Percentiles rank a stretch among this genome's conserved stretches.
Evolutionary conservation across 2,888 invertebrate species (phyloP).

Genomic region (Hesperia comma): DNA sequence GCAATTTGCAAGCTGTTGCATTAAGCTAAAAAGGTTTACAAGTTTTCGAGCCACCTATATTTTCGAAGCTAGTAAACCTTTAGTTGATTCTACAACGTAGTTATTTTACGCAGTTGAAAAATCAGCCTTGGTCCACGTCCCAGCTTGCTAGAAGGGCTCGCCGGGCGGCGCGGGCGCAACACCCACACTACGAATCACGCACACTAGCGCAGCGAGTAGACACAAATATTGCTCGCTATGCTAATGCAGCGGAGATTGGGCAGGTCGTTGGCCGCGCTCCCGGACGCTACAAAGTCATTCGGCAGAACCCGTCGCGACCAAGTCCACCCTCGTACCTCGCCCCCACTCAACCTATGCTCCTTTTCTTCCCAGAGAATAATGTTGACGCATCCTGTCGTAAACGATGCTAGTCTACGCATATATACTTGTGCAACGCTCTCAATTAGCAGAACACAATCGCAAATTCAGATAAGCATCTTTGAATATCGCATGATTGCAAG

Average conservation of each 20-base stretch:
- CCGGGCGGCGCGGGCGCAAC: slow-evolving; percentile 46
- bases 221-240: slow-evolving; percentile 83
- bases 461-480: slow-evolving; percentile 22
- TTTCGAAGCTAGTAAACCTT: too few relatives aligned
- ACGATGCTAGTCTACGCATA: slow-evolving; percentile 5
- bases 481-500: slow-evolving; percentile 10
- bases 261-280: slow-evolving; percentile 82
- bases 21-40: too few relatives aligned
- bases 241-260: slow-evolving; percentile 84
- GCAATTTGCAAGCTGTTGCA: too few relatives aligned
- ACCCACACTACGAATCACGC: slow-evolving; percentile 48
- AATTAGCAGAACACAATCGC: slow-evolving; percentile 15
- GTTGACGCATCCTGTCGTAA: slow-evolving; percentile 30
- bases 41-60: too few relatives aligned
- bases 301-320: slow-evolving; percentile 69
- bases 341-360: slow-evolving; percentile 49
- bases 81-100: background rate
- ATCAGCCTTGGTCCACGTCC: slow-evolving; percentile 21
- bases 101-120: slow-evolving; percentile 1
- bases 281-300: slow-evolving; percentile 80
- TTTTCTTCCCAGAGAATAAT: slow-evolving; percentile 36
- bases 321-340: slow-evolving; percentile 69
- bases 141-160: slow-evolving; percentile 48
- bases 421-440: slow-evolving; percentile 10
- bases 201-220: slow-evolving; percentile 58